phyloP scores from a whole-genome alignment of 2,797 vertebrate genomes.

The Cossypha caffra region DNA sequence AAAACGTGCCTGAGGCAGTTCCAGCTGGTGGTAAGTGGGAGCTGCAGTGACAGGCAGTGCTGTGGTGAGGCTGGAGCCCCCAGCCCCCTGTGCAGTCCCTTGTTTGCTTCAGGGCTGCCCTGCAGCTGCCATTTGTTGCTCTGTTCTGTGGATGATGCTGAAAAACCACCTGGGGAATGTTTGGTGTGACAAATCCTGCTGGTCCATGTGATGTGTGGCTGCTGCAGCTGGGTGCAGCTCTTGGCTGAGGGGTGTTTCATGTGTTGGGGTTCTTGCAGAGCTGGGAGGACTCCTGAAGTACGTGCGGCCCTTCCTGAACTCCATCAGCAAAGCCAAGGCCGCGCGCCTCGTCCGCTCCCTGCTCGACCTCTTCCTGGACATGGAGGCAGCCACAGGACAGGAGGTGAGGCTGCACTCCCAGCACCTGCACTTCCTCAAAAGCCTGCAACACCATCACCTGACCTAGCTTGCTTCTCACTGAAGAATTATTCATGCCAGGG shows the following conservation, averaged over 20 bases:
- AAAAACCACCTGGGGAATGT: not conserved
- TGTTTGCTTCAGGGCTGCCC: not conserved
- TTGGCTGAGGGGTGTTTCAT: not conserved
- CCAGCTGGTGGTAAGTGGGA: not conserved
- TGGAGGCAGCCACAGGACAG: constrained; percentile 98
- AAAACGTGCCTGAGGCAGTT: not conserved
- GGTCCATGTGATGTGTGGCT: fast-evolving
- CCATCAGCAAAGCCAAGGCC: constrained; percentile 98
- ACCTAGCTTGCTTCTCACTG: not conserved
- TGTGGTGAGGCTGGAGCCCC: not conserved
- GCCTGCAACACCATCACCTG: not conserved
- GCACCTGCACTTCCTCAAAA: not conserved
- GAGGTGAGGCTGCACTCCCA: constrained; percentile 81
- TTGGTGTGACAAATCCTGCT: not conserved
- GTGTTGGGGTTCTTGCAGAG: constrained; percentile 77
- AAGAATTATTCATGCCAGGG: not conserved
- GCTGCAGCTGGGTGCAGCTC: not conserved
- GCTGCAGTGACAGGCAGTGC: not conserved
- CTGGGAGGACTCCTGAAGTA: constrained; percentile 97
- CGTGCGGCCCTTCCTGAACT: constrained; percentile 95
- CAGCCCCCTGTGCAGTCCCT: not conserved
- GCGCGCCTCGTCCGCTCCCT: constrained; percentile 93
- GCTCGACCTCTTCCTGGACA: constrained; percentile 96
- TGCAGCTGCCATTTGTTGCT: not conserved
- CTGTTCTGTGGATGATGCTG: not conserved